These are phyloP conservation scores for Pollenia labialis DNA, from an alignment of 2,888 invertebrate genomes.

Conservation along the genomic window DNA sequence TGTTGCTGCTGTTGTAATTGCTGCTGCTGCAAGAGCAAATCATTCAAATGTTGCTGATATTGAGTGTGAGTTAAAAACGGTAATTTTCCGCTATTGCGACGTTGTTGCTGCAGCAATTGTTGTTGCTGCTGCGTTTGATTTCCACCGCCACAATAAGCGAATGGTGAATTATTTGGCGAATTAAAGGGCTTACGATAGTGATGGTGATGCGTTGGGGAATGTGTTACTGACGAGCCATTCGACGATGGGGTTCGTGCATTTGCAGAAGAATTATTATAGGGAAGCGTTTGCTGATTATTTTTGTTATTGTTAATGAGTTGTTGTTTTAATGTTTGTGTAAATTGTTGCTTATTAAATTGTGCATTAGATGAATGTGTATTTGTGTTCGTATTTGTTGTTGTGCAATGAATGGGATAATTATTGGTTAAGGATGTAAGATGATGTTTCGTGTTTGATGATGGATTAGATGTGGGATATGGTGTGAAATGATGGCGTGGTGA, in stretches of 20 bases:
- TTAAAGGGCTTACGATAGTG: slow-evolving; percentile 82
- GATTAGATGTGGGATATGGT: slow-evolving; percentile 62
- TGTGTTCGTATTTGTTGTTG: slow-evolving; percentile 47
- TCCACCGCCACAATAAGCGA: slow-evolving; percentile 75
- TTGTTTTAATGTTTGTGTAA: slow-evolving; percentile 76
- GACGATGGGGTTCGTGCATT: slow-evolving; percentile 75
- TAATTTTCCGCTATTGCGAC: slow-evolving; percentile 76
- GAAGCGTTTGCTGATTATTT: slow-evolving; percentile 78
- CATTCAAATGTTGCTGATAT: slow-evolving; percentile 81
- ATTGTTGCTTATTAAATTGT: slow-evolving; percentile 75
- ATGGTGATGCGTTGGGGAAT: slow-evolving; percentile 79
- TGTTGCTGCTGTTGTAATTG: slow-evolving; percentile 79
- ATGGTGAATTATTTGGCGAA: slow-evolving; percentile 82
- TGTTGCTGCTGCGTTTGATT: slow-evolving; percentile 52
- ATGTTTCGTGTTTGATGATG: slow-evolving; percentile 60
- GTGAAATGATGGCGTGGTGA: slow-evolving; percentile 78
- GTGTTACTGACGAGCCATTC: slow-evolving; percentile 77
- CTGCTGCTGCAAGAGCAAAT: slow-evolving; percentile 81
- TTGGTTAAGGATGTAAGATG: slow-evolving; percentile 73
- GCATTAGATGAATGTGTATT: slow-evolving; percentile 77
- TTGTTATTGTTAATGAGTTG: slow-evolving; percentile 76
- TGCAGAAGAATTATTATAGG: slow-evolving; percentile 74
- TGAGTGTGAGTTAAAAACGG: slow-evolving; percentile 76
- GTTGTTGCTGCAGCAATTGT: slow-evolving; percentile 74
- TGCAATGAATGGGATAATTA: slow-evolving; percentile 73